Evolutionary conservation across 2,888 invertebrate species (phyloP).

Genomic region (Thumatha senex): DNA sequence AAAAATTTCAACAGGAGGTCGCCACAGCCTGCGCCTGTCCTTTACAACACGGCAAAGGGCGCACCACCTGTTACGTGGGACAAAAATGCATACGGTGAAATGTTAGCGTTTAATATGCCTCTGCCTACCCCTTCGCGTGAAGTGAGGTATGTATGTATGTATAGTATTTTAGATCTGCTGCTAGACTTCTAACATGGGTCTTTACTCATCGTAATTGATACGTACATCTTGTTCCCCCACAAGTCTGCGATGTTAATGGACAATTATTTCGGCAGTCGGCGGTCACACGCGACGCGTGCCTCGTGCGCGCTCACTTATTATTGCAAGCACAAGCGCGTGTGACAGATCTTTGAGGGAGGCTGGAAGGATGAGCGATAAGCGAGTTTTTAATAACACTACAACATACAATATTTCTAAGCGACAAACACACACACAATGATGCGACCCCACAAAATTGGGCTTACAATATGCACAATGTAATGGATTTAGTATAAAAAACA

Average conservation of each 20-base stretch:
- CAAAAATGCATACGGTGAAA: no score
- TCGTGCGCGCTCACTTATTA: constrained; percentile 66
- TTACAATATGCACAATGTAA: no score
- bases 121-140: no score
- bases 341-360: constrained; percentile 32
- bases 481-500: no score
- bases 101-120: no score
- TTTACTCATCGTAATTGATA: constrained; percentile 31
- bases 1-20: no score
- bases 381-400: constrained; percentile 1
- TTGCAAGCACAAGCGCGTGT: constrained; percentile 57
- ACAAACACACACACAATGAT: background rate
- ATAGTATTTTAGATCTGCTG: background rate
- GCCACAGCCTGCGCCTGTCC: no score
- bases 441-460: no score
- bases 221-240: constrained; percentile 38
- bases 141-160: no score
- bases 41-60: no score
- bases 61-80: no score
- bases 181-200: constrained; percentile 3
- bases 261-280: constrained; percentile 80
- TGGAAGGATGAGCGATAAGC: constrained; percentile 30
- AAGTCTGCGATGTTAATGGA: constrained; percentile 68
- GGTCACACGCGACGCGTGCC: constrained; percentile 76
- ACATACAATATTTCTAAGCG: background rate